phyloP scores from a whole-genome alignment of 2,797 vertebrate species.

The Hippoglossus hippoglossus region DNA sequence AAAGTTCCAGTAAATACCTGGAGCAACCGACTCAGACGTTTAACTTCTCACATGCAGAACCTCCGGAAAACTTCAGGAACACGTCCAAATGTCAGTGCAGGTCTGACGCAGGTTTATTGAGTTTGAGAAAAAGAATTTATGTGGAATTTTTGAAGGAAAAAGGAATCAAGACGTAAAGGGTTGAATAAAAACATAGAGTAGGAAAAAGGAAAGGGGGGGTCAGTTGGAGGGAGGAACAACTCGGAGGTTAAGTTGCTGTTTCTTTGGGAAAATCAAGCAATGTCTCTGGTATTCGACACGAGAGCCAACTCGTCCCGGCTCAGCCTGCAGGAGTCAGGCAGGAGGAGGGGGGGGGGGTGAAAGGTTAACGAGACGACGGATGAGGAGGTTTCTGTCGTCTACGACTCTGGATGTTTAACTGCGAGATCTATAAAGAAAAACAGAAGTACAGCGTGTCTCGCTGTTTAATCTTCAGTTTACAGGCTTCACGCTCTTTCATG shows the following conservation, averaged over 20 bases:
- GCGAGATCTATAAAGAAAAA: conserved; percentile 24
- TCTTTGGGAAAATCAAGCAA: neutral
- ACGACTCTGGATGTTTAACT: conserved; percentile 31
- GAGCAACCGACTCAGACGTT: too few relatives aligned
- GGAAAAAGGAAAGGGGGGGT: neutral
- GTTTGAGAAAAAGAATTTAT: too few relatives aligned
- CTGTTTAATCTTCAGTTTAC: conserved; percentile 51
- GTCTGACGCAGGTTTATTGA: too few relatives aligned
- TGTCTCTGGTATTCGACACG: conserved; percentile 57
- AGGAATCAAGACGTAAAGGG: too few relatives aligned
- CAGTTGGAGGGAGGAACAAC: neutral
- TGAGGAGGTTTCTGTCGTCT: conserved; percentile 20
- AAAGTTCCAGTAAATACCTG: too few relatives aligned
- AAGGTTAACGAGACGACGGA: conserved; percentile 33
- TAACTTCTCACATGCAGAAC: too few relatives aligned
- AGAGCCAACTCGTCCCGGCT: conserved; percentile 54
- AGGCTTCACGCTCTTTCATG: conserved; percentile 49
- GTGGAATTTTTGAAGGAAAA: too few relatives aligned
- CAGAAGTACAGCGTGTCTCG: conserved; percentile 24
- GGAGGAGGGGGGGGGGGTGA: conserved; percentile 18
- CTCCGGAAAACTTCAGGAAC: too few relatives aligned
- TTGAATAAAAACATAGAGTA: too few relatives aligned
- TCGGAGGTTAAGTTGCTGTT: conserved; percentile 8
- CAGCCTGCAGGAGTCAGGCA: neutral
- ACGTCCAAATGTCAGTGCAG: too few relatives aligned